Evolutionary conservation across 2,113 vertebrate genomes (phyloP).

Genomic region (Eulacestoma nigropectus): DNA sequence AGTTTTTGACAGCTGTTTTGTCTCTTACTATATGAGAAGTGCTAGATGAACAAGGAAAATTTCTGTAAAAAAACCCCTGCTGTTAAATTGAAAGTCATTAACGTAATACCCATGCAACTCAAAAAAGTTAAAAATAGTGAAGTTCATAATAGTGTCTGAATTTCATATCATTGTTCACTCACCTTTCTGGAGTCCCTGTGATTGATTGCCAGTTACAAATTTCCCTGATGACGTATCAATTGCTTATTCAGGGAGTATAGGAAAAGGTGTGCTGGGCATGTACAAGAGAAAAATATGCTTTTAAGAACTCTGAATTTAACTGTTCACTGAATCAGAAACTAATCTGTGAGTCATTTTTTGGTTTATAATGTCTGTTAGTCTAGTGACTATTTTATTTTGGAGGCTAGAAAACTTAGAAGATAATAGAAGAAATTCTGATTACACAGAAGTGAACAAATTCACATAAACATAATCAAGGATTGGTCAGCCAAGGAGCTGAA

Average conservation of each 20-base stretch:
- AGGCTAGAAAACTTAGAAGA: background rate
- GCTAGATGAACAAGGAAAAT: background rate
- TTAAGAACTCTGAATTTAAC: background rate
- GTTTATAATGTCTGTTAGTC: background rate
- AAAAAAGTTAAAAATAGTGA: background rate
- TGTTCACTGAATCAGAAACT: background rate
- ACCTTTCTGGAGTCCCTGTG: background rate
- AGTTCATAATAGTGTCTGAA: background rate
- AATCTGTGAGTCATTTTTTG: background rate
- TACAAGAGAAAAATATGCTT: background rate
- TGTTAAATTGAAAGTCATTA: conserved; percentile 14
- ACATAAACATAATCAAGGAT: background rate
- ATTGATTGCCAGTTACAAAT: conserved; percentile 11
- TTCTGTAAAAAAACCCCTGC: background rate
- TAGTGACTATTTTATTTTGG: background rate
- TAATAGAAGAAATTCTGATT: background rate
- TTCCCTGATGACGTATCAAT: background rate
- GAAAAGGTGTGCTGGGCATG: background rate
- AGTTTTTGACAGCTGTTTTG: background rate
- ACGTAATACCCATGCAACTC: background rate
- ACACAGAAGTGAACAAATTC: background rate
- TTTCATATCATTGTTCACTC: background rate
- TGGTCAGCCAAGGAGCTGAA: background rate
- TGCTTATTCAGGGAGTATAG: background rate
- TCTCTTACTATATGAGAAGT: background rate